phyloP scores from a whole-genome alignment of 2,797 vertebrate genomes.

The Acanthopagrus latus region DNA sequence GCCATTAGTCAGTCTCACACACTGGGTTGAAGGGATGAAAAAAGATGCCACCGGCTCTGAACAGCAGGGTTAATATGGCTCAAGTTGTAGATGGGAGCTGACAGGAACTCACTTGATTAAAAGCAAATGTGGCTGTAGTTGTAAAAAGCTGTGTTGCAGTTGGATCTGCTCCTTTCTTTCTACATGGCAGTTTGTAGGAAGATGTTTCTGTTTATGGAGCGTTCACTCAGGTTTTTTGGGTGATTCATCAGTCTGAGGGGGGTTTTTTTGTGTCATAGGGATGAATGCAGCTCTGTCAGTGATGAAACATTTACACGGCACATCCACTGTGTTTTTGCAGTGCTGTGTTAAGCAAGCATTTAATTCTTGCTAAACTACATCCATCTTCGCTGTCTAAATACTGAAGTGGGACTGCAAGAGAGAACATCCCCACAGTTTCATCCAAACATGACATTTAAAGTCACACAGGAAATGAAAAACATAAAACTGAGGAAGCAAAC shows the following conservation, averaged over 20 bases:
- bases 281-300: background rate
- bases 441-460: background rate
- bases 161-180: background rate
- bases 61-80: slow-evolving; percentile 35
- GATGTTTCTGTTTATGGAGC: background rate
- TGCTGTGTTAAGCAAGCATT: slow-evolving; percentile 6
- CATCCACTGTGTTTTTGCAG: background rate
- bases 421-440: background rate
- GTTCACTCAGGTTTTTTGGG: background rate
- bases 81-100: slow-evolving; percentile 15
- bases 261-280: slow-evolving; percentile 1
- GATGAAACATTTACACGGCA: background rate
- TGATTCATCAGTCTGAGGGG: background rate
- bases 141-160: background rate
- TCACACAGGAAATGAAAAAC: slow-evolving; percentile 13
- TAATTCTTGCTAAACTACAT: background rate
- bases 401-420: background rate
- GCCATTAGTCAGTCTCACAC: slow-evolving; percentile 24
- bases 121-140: slow-evolving; percentile 7
- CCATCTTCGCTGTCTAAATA: background rate
- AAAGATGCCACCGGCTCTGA: background rate
- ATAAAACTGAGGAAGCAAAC: background rate
- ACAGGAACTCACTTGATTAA: slow-evolving; percentile 19
- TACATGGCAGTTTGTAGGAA: background rate
- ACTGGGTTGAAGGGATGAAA: slow-evolving; percentile 26